Evolutionary conservation across 1,140 invertebrate genomes (phyloP), one percentile per base, ranked within the genome.

Genomic region (Drosophila gunungcola): DNA sequence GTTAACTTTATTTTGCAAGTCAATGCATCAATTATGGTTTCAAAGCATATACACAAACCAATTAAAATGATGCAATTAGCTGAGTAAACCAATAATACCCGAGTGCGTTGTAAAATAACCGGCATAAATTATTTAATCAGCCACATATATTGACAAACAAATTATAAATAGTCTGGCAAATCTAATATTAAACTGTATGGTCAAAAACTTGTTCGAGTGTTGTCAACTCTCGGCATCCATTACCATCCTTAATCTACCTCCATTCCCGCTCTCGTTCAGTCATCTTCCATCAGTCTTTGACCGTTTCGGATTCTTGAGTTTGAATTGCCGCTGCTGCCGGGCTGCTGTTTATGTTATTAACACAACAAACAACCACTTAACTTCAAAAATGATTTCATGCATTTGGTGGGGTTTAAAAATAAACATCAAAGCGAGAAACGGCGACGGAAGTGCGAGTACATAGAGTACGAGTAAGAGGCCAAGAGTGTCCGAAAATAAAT

Each of bases 321-420:
- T 9, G 27, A 60, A 48, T 49, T 54, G 39, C 51, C 29, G 49
- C 12, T 48, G 49, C 42, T 53, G 52, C 61, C 52, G 36, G 13
- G 51, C 29, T 68, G 27, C 45, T 74, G 63, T 83, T 83, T 74
- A 57, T 65, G 70, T 72, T 84, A 83, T 83, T 80, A 80, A 80
- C 70, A 80, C 76, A 74, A 83, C 70, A 84, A 83, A 83, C 61
- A 84, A 84, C 56, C 80, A 83, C 76, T 83, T 83, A 83, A 74
- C 69, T 75, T 70, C 27, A 53, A 64, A 67, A 76, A 73, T 60
- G 58, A 70, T 78, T 80, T 54, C 70, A 42, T 72, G 80, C 76
- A 76, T 80, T 83, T 83, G 64, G 56, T 51, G 39, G 25, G 25
- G 6, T 76, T 67, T 84, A 84, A 68, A 84, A 77, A 84, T 84